phyloP scores from a whole-genome alignment of 1,140 invertebrate species.

The Apis dorsata region DNA sequence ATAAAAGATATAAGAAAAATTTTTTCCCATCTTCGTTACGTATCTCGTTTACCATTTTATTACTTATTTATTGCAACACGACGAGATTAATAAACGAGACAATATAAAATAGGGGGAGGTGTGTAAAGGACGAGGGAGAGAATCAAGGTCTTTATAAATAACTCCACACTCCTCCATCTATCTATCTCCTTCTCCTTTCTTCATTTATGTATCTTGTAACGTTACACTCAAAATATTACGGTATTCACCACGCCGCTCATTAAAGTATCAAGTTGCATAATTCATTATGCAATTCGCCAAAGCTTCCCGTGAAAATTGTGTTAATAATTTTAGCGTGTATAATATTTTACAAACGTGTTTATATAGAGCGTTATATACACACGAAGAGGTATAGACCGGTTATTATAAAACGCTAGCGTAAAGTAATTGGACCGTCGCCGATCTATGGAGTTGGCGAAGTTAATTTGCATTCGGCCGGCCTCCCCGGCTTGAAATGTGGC shows the following conservation, averaged over 20 bases:
- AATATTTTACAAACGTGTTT: too few relatives aligned
- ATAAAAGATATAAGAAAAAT: not conserved
- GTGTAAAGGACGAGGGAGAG: conserved; percentile 5
- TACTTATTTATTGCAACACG: not conserved
- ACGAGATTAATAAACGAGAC: conserved; percentile 6
- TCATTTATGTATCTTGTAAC: conserved; percentile 12
- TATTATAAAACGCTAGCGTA: conserved; percentile 24
- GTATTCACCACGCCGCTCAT: not conserved
- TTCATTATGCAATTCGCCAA: conserved; percentile 17
- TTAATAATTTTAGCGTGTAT: conserved; percentile 16
- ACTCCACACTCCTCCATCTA: not conserved
- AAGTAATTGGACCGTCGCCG: conserved; percentile 34
- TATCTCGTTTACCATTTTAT: not conserved
- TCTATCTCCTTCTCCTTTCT: not conserved
- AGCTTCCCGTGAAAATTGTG: conserved; percentile 13
- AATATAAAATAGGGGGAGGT: not conserved
- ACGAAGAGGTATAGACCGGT: too few relatives aligned
- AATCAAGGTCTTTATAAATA: conserved; percentile 27
- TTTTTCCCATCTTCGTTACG: conserved; percentile 9
- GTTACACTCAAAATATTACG: conserved; percentile 31
- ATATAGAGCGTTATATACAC: not conserved
- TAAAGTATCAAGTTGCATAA: conserved; percentile 15
- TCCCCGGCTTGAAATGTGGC: not conserved
- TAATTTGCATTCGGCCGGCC: conserved; percentile 14
- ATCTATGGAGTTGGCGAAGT: conserved; percentile 5